Base-by-base conservation (phyloP, 2,113 vertebrate genomes). In the Bos indicus region DNA sequence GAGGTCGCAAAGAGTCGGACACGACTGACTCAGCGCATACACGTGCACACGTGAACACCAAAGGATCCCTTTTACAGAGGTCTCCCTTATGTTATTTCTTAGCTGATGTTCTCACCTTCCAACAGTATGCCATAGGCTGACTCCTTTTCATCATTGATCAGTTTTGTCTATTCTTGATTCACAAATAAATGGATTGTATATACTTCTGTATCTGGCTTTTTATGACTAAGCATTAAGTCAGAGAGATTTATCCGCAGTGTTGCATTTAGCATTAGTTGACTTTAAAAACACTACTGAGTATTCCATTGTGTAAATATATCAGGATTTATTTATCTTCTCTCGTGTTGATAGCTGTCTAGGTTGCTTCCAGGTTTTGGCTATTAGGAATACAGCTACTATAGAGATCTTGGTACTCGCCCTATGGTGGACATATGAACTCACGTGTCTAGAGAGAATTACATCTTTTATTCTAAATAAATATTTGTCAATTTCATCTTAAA, bases 381-480 rank as follows among this genome's bases (percentile, higher is more conserved):
- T 26, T 60, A 81, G 81, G 57, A 74, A 89, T 94, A 52, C 88
- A 62, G 6, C 25, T 84, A 57, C 4, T 78, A 25, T 88, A 84
- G 67, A 85, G 8, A 52, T 60, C 6, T 26, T 17, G 15, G 25
- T 71, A 36, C 12, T 59, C 11, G 2, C 3, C 1, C 60, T 89
- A 81, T 85, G 30, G 51, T 82, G 21, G 7, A 51, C 7, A 0
- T 81, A 62, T 86, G 28, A 14, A 81, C 1, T 67, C 21, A 71
- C n/a, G 52, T 85, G 25, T 54, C 26, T 80, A 83, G 13, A 80
- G 16, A 57, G 33, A 88, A 56, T 80, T 84, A 54, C 2, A 60
- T 5, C 56, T 93, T 93, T 90, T 30, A 88, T 43, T 88, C 14
- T 54, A 88, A 64, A 30, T 77, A 78, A 43, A n/a, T 87, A 74